Base-by-base conservation (phyloP, 2,888 invertebrate species). In the Embidobia sp. region DNA sequence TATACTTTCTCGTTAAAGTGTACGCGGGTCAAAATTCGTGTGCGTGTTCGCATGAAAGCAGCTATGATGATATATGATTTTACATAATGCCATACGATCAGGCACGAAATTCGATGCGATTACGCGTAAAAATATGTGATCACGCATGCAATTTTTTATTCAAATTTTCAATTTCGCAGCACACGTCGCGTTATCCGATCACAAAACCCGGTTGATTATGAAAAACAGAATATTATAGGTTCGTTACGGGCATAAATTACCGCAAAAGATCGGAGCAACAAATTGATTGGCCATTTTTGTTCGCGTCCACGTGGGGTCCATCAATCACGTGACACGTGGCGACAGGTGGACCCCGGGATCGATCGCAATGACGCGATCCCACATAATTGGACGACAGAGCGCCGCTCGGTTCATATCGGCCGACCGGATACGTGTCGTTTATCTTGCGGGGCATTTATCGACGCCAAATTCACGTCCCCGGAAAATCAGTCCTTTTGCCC, bases 371-470 rank as follows among this genome's bases (percentile, higher is more conserved):
- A 82, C 82, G 81, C 79, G 82, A 83, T 78, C 80, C 83, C 79
- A 81, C 83, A 83, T 84, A 85, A 85, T 85, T 83, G 83, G 82
- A 79, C 81, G 83, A 84, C n/a, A 85, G 81, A 84, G 83, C 79
- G 81, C 80, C 81, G n/a, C n/a, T n/a, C n/a, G 84, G 83, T 85
- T 85, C 55, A 57, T 83, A 84, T 83, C 83, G 81, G 83, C 83
- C 82, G 80, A 79, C 80, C 83, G 83, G 83, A 82, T 82, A 79
- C 82, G 79, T 80, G 82, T 84, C 85, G 81, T 86, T 86, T 86
- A 85, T 85, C 85, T 85, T 86, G 83, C 82, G 80, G 80, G 81
- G 83, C 76, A 70, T 75, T 75, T 69, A 85, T 85, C 84, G 84
- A 83, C 78, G 76, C 48, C 42, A 53, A 69, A 57, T 69, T 78